Evolutionary conservation across 2,888 invertebrate genomes (phyloP).

Genomic region (Chrysopilus asiliformis): DNA sequence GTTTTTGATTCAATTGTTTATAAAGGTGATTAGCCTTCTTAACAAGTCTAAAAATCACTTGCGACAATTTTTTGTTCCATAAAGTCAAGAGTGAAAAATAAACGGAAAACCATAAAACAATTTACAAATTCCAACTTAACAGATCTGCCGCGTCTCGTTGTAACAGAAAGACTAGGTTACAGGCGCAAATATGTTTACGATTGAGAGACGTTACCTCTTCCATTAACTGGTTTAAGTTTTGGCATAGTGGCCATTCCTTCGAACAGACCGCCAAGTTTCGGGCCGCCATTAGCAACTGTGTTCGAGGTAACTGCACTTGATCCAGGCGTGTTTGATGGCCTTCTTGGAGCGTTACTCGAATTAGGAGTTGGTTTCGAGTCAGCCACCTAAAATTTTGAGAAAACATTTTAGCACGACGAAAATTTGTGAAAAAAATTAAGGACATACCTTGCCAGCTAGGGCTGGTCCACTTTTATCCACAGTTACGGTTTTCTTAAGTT

Average conservation of each 20-base stretch:
- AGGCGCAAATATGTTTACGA: too few species aligned
- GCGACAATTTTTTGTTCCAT: too few species aligned
- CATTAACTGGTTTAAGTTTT: slow-evolving; percentile 35
- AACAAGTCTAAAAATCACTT: too few species aligned
- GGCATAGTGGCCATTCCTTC: slow-evolving; percentile 35
- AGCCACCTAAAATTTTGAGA: slow-evolving; percentile 5
- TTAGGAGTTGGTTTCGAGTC: slow-evolving; percentile 6
- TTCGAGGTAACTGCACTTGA: too few species aligned
- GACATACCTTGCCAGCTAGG: slow-evolving; percentile 48
- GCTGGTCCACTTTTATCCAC: slow-evolving; percentile 79
- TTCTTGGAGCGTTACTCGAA: slow-evolving; percentile 1
- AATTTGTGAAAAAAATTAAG: slow-evolving; percentile 6
- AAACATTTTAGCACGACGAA: too few species aligned
- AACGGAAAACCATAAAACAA: too few species aligned
- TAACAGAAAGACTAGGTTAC: too few species aligned
- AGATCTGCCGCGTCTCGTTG: too few species aligned
- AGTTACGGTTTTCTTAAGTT: slow-evolving; percentile 75
- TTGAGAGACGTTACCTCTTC: slow-evolving; percentile 24
- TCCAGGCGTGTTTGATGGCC: neutral
- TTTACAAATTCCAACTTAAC: too few species aligned
- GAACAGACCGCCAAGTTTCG: slow-evolving; percentile 33
- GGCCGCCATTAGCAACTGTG: slow-evolving; percentile 26
- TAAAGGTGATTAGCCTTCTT: too few species aligned
- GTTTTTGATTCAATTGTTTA: too few species aligned
- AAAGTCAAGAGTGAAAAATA: too few species aligned